A percentile compares a stretch with the other conserved stretches of the same genome.
phyloP scores from a whole-genome alignment of 2,888 invertebrate genomes.

The Amiota communis region DNA sequence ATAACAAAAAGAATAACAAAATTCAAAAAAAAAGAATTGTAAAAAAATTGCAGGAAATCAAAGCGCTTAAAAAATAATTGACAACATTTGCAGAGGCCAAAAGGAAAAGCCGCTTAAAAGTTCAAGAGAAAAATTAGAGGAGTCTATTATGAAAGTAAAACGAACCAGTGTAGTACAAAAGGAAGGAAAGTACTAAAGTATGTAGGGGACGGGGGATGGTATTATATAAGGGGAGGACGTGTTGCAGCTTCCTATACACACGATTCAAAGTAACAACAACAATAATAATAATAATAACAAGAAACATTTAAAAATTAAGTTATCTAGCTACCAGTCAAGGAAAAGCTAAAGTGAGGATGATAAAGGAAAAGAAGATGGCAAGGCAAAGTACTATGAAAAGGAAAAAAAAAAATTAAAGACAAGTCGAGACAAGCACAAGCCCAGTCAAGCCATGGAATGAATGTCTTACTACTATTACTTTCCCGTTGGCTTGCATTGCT shows the following conservation, averaged over 20 bases:
- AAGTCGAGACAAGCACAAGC: conserved; percentile 6
- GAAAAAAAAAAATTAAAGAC: not conserved
- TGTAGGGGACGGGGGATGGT: not conserved
- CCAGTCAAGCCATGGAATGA: not conserved
- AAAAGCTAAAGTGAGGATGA: not conserved
- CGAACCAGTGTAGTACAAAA: too few species aligned
- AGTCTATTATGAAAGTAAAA: conserved; percentile 1
- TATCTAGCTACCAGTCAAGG: conserved; percentile 7
- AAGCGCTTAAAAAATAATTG: conserved; percentile 28
- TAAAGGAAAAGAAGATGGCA: too few species aligned
- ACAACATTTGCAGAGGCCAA: conserved; percentile 27
- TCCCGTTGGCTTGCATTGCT: not conserved
- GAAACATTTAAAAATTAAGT: conserved; percentile 27
- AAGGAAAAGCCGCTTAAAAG: conserved; percentile 24
- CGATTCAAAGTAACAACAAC: not conserved
- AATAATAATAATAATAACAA: not conserved
- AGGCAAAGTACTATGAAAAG: too few species aligned
- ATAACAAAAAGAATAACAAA: too few species aligned
- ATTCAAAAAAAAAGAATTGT: too few species aligned
- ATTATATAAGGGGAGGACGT: not conserved
- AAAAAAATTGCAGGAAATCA: conserved; percentile 26
- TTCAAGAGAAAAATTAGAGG: conserved; percentile 7
- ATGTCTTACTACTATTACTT: not conserved
- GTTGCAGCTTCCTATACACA: conserved; percentile 5
- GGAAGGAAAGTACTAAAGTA: not conserved